Conservation (phyloP, 2,888 invertebrate genomes). For the Alcis repandata region DNA sequence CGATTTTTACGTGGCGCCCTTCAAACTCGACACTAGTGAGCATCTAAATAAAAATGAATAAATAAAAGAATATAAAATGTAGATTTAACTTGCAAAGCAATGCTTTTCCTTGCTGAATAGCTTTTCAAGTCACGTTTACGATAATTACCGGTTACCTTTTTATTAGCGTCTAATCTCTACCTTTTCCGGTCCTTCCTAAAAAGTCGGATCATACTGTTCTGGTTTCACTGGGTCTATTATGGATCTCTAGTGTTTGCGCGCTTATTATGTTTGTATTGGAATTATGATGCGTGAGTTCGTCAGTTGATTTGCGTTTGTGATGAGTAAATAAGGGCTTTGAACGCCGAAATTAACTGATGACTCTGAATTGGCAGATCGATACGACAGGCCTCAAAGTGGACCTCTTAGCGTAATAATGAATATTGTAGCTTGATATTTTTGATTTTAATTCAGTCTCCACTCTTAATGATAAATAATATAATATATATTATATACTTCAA, state of each 20-base stretch:
- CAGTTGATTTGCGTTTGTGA: constrained; percentile 31
- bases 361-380: not conserved
- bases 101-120: too few species aligned
- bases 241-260: constrained; percentile 58
- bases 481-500: too few species aligned
- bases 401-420: too few species aligned
- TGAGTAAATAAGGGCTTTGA: constrained; percentile 7
- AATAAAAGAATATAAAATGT: too few species aligned
- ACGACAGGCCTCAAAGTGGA: not conserved
- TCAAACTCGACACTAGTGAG: too few species aligned
- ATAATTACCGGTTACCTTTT: not conserved
- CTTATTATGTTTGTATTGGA: constrained; percentile 59
- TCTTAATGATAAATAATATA: too few species aligned
- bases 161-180: not conserved
- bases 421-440: too few species aligned
- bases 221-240: constrained; percentile 63
- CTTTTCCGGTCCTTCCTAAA: constrained; percentile 27
- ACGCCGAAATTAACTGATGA: not conserved
- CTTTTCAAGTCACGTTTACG: not conserved
- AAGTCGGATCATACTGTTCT: constrained; percentile 62
- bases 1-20: too few species aligned
- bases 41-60: too few species aligned
- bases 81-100: too few species aligned
- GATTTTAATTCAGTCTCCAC: too few species aligned
- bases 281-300: constrained; percentile 50